Base-by-base conservation (phyloP, 2,888 invertebrate species). In the Eulithis testata region DNA sequence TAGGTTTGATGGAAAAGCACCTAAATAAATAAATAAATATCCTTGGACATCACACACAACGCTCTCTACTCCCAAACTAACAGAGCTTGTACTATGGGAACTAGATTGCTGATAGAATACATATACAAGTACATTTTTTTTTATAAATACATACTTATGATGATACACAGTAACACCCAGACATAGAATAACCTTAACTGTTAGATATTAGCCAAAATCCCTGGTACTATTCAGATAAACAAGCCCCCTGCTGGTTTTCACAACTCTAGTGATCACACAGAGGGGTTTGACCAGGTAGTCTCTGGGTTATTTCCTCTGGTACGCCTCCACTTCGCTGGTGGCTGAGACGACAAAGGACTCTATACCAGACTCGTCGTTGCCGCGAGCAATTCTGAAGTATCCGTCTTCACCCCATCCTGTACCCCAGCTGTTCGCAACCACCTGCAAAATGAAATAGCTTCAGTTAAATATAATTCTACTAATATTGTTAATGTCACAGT, bases 371-470 rank as follows among this genome's bases (percentile, higher is more conserved):
- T 98, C 98, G 90, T 98, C 97, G 60, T 83, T 87, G 50, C 99
- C 99, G 64, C 97, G 95, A 5, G 94, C 87, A 76, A 99, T 98
- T 66, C 96, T 95, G 95, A 99, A 99, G 83, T 95, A 96, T 0
- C 99, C 99, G 69, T 95, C 93, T 83, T 99, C 98, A 9, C 99
- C 99, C 99, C 99, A 99, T 73, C 95, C 92, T 0, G 87, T 80
- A 8, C 99, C 99, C 99, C 99, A 99, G 43, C 98, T 98, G 90
- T 99, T 99, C 54, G 97, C 97, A 50, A 96, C 97, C 81, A 97
- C 94, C 98, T 99, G 92, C 4, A 91, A 88, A 68, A 44, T 9
- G 9, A 40, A 9, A 40, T 40, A 40, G n/a, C n/a, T n/a, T n/a
- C n/a, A n/a, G n/a, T n/a, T n/a, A 37, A 37, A 37, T 37, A 7